phyloP scores from a whole-genome alignment of 2,888 invertebrate genomes.

The Aphodius granarius region DNA sequence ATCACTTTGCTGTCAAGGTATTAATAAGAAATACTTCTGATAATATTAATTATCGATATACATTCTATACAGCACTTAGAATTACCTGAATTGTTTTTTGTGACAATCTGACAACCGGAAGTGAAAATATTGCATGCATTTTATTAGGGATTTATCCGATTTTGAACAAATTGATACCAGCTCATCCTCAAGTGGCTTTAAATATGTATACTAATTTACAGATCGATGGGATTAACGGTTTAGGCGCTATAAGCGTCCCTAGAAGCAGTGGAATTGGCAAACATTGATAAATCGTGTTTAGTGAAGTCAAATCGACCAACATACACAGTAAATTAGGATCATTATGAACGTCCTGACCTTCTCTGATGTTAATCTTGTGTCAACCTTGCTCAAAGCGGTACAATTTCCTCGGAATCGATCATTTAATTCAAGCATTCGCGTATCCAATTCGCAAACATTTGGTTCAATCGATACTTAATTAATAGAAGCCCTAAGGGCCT shows the following conservation, averaged over 20 bases:
- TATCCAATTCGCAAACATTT: background rate
- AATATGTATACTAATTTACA: too few species aligned
- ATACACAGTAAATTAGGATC: background rate
- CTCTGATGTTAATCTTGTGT: background rate
- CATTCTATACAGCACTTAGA: too few species aligned
- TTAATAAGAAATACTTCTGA: background rate
- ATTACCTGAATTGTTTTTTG: too few species aligned
- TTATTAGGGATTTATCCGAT: too few species aligned
- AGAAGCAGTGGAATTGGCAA: too few species aligned
- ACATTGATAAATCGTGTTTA: too few species aligned
- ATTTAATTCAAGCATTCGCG: background rate
- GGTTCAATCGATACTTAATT: background rate
- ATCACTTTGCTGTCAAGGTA: background rate
- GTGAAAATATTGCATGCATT: too few species aligned
- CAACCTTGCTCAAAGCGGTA: background rate
- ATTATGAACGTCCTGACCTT: background rate
- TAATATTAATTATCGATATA: too few species aligned
- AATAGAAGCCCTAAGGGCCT: background rate
- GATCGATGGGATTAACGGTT: background rate
- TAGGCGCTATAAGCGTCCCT: too few species aligned
- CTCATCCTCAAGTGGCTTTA: too few species aligned
- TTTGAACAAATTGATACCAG: too few species aligned
- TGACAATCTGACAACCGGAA: too few species aligned
- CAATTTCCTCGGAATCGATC: background rate
- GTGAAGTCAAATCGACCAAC: background rate